Evolutionary conservation across 2,113 vertebrate genomes (phyloP).

Genomic region (Glaucidium brasilianum): DNA sequence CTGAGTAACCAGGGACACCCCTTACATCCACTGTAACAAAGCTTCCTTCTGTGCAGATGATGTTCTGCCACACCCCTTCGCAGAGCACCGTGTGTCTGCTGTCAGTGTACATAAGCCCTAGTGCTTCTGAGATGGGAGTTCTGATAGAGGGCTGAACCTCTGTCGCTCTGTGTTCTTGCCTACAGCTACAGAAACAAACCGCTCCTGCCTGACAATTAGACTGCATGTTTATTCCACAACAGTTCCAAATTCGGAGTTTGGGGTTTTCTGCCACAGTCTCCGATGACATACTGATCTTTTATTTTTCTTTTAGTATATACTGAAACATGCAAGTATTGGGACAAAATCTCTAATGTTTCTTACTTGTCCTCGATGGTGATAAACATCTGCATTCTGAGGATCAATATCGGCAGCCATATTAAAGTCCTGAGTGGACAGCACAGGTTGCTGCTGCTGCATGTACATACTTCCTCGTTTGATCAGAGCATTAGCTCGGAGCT

Average conservation of each 20-base stretch:
- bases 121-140: not conserved
- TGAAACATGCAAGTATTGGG: not conserved
- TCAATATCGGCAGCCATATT: conserved; percentile 95
- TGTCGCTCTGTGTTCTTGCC: not conserved
- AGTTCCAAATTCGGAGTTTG: not conserved
- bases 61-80: not conserved
- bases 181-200: not conserved
- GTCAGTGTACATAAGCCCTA: not conserved
- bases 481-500: conserved; percentile 93
- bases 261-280: not conserved
- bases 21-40: not conserved
- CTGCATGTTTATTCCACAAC: not conserved
- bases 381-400: conserved; percentile 93
- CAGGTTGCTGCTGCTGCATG: conserved; percentile 97
- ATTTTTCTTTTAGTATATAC: not conserved
- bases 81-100: not conserved
- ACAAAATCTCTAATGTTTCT: not conserved
- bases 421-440: conserved; percentile 92
- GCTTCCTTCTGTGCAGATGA: not conserved
- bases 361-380: conserved; percentile 97
- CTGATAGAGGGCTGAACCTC: not conserved
- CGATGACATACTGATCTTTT: rapidly evolving
- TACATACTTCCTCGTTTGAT: conserved; percentile 98
- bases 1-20: not conserved
- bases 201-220: not conserved